Evolutionary conservation across 2,797 vertebrate species (phyloP).

Genomic region (Trachurus trachurus): DNA sequence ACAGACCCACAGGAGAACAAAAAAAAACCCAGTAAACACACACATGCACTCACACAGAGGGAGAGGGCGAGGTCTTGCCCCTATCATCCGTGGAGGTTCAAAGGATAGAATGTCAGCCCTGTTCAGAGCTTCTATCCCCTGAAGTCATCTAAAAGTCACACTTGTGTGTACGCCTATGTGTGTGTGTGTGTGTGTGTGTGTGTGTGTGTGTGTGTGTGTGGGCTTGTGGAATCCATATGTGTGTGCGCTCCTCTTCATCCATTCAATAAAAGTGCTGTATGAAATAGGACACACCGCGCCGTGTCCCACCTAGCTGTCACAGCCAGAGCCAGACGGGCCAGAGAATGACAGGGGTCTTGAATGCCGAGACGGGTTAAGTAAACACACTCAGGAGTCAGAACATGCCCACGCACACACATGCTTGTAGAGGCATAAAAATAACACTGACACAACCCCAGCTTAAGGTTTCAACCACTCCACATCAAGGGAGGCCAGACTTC

Average conservation of each 20-base stretch:
- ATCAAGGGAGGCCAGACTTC: constrained; percentile 79
- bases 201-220: constrained; percentile 30
- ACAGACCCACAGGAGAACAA: constrained; percentile 52
- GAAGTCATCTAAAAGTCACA: constrained; percentile 80
- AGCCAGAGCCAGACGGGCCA: constrained; percentile 56
- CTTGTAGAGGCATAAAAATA: constrained; percentile 54
- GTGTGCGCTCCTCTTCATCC: constrained; percentile 46
- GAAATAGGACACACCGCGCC: constrained; percentile 67
- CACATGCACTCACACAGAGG: constrained; percentile 59
- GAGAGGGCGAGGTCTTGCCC: constrained; percentile 69
- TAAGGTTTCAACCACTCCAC: constrained; percentile 71
- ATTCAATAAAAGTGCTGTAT: constrained; percentile 57
- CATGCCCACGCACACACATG: constrained; percentile 49
- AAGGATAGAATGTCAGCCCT: constrained; percentile 78
- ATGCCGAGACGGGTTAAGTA: constrained; percentile 78
- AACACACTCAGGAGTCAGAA: constrained; percentile 68
- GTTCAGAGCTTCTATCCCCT: constrained; percentile 77
- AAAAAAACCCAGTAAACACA: constrained; percentile 55
- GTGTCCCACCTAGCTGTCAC: constrained; percentile 78
- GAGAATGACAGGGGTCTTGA: constrained; percentile 68
- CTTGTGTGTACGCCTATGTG: constrained; percentile 19
- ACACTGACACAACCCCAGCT: constrained; percentile 65
- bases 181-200: constrained; percentile 19
- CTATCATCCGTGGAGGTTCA: constrained; percentile 73
- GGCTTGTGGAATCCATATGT: constrained; percentile 20